Evolutionary conservation across 2,797 vertebrate genomes (phyloP).

Genomic region (Borostomias antarcticus): DNA sequence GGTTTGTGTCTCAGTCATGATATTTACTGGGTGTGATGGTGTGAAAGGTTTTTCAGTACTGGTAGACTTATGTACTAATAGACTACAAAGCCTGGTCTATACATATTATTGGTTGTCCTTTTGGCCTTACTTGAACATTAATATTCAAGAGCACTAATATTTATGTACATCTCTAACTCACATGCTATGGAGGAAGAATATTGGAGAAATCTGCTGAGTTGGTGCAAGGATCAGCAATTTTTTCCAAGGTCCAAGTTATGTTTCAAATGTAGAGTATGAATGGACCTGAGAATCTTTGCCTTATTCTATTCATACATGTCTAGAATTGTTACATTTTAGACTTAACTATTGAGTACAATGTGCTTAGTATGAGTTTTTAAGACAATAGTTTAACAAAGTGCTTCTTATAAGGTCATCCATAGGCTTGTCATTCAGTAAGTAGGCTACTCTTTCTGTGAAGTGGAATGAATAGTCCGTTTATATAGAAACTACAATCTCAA

Average conservation of each 20-base stretch:
- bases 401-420: not conserved
- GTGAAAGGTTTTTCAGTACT: not conserved
- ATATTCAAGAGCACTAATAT: not conserved
- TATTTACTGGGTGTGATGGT: not conserved
- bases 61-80: not conserved
- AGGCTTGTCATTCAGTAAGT: not conserved
- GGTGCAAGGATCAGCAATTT: not conserved
- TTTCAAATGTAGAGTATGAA: not conserved
- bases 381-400: not conserved
- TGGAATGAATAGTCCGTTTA: not conserved
- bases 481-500: not conserved
- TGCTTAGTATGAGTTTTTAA: not conserved
- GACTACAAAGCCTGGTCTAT: not conserved
- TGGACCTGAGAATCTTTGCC: not conserved
- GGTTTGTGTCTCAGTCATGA: not conserved
- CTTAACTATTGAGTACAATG: not conserved
- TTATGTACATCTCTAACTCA: not conserved
- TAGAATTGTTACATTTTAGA: not conserved
- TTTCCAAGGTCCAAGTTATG: not conserved
- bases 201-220: not conserved
- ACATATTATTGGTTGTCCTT: not conserved
- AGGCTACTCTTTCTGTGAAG: not conserved
- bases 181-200: not conserved
- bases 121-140: not conserved
- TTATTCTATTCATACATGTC: not conserved